phyloP scores from a whole-genome alignment of 2,113 vertebrate species.

The Perca schrenkii region DNA sequence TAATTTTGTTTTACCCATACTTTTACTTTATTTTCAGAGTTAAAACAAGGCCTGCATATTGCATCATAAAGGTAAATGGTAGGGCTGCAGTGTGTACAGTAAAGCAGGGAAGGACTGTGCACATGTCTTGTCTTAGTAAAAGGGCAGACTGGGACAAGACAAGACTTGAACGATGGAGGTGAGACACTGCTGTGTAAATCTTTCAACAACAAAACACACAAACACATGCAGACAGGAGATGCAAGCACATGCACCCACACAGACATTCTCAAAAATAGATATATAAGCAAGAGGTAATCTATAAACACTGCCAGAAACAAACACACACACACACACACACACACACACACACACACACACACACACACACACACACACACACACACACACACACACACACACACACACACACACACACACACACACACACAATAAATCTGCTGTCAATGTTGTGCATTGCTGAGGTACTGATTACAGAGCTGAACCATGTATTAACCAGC shows the following conservation, averaged over 20 bases:
- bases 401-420: neutral
- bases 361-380: slow-evolving; percentile 3
- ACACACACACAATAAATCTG: slow-evolving; percentile 55
- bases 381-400: neutral
- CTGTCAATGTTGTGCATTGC: slow-evolving; percentile 40
- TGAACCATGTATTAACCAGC: slow-evolving; percentile 45
- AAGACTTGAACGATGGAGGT: slow-evolving; percentile 59
- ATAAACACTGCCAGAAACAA: slow-evolving; percentile 36
- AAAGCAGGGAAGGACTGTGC: slow-evolving; percentile 6
- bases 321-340: slow-evolving; percentile 2
- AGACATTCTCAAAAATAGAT: slow-evolving; percentile 33
- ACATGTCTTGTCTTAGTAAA: slow-evolving; percentile 43
- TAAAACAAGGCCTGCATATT: slow-evolving; percentile 9
- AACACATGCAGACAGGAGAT: slow-evolving; percentile 52
- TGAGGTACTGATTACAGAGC: slow-evolving; percentile 66
- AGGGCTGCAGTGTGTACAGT: slow-evolving; percentile 12
- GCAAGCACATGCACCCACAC: slow-evolving; percentile 52
- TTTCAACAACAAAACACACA: slow-evolving; percentile 71
- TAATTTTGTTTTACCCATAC: neutral
- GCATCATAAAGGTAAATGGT: slow-evolving; percentile 5
- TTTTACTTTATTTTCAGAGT: neutral
- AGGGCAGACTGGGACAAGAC: slow-evolving; percentile 62
- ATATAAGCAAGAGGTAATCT: neutral
- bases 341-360: slow-evolving; percentile 3
- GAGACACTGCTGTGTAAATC: slow-evolving; percentile 73